Conservation (phyloP, 2,113 vertebrate species). For the Tricholaema leucomelas region DNA sequence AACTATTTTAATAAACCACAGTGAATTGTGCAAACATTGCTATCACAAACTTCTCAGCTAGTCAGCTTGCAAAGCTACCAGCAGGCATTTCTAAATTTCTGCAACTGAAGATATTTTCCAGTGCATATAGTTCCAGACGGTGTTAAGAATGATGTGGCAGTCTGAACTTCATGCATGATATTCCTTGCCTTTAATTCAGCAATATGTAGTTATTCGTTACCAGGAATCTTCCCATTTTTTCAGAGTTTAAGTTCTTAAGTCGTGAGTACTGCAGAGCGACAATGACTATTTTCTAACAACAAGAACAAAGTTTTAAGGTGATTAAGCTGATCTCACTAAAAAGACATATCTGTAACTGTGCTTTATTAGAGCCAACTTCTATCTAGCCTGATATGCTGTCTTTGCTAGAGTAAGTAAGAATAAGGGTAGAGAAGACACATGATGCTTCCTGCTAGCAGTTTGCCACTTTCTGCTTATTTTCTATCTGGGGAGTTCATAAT, state of each 20-base stretch:
- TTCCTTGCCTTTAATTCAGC: not conserved
- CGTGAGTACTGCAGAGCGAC: not conserved
- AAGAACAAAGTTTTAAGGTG: not conserved
- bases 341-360: not conserved
- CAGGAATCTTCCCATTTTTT: not conserved
- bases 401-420: not conserved
- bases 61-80: not conserved
- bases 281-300: not conserved
- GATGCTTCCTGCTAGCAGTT: not conserved
- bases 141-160: not conserved
- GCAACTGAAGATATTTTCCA: not conserved
- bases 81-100: not conserved
- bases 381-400: not conserved
- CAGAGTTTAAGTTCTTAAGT: not conserved
- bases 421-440: not conserved
- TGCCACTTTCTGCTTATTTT: not conserved
- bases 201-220: not conserved
- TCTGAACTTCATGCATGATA: not conserved
- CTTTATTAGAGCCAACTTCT: not conserved
- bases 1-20: not conserved
- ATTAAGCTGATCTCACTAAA: not conserved
- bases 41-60: not conserved
- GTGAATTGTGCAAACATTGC: not conserved
- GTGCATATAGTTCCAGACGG: not conserved
- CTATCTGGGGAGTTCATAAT: not conserved